phyloP scores from a whole-genome alignment of 2,888 invertebrate genomes.

The Cerastoderma edule region DNA sequence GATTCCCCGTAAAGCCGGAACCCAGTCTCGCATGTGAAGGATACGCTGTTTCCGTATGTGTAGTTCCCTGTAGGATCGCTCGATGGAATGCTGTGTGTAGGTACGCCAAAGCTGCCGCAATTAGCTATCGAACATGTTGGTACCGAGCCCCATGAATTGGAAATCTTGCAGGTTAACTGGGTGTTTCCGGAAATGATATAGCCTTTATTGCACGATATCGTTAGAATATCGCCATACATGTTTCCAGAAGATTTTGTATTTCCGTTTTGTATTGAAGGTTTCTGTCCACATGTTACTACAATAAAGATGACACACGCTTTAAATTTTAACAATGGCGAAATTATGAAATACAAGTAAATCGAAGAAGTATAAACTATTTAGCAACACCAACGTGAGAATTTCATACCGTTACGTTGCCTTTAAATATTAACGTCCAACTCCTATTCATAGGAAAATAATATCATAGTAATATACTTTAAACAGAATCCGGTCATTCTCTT shows the following conservation, averaged over 20 bases:
- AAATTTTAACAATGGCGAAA: too few species aligned
- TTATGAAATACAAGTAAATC: too few species aligned
- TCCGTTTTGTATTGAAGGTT: neutral
- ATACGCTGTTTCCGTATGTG: neutral
- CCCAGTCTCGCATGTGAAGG: neutral
- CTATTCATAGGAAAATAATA: too few species aligned
- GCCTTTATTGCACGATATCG: neutral
- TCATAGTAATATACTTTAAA: too few species aligned
- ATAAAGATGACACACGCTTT: too few species aligned
- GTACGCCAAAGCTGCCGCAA: neutral
- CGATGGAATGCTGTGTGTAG: neutral
- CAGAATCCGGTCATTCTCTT: too few species aligned
- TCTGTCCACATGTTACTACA: neutral
- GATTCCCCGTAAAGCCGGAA: neutral
- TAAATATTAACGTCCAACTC: too few species aligned
- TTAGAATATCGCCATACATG: constrained; percentile 1
- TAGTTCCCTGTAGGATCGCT: neutral
- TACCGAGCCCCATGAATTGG: neutral
- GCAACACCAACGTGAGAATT: too few species aligned
- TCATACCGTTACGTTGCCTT: too few species aligned
- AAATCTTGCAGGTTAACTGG: neutral
- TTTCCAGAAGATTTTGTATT: neutral
- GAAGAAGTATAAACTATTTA: too few species aligned
- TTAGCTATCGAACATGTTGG: neutral
- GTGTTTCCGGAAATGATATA: neutral